A percentile compares a stretch with the other conserved stretches of the same genome.
Evolutionary conservation across 1,140 invertebrate genomes (phyloP).

Genomic region (Zaprionus ornatus): DNA sequence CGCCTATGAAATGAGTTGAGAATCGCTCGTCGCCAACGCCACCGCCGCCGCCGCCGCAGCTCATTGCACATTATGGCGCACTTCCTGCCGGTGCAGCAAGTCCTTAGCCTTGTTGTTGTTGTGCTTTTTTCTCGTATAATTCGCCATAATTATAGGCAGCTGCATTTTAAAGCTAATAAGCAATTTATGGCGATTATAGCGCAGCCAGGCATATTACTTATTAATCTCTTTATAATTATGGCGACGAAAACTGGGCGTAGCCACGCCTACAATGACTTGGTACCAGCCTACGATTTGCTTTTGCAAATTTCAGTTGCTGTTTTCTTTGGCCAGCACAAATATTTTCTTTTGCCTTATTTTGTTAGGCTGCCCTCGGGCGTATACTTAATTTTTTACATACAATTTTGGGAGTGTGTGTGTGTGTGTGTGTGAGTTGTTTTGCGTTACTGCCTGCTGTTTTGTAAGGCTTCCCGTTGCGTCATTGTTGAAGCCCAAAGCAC

Average conservation of each 20-base stretch:
- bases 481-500: slow-evolving; percentile 38
- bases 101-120: slow-evolving; percentile 8
- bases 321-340: slow-evolving; percentile 19
- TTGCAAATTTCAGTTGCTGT: not conserved
- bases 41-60: slow-evolving; percentile 21
- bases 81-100: slow-evolving; percentile 37
- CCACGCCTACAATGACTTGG: not conserved
- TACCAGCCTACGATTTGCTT: not conserved
- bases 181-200: slow-evolving; percentile 38
- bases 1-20: slow-evolving; percentile 53
- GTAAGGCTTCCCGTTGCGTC: slow-evolving; percentile 55
- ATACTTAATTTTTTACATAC: slow-evolving; percentile 38
- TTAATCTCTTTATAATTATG: slow-evolving; percentile 40
- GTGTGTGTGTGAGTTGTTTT: slow-evolving; percentile 3
- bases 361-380: slow-evolving; percentile 30
- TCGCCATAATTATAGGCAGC: slow-evolving; percentile 34
- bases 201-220: slow-evolving; percentile 28
- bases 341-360: slow-evolving; percentile 22
- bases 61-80: slow-evolving; percentile 58
- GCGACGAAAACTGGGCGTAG: slow-evolving; percentile 4
- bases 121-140: not conserved
- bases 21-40: slow-evolving; percentile 15
- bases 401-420: slow-evolving; percentile 3
- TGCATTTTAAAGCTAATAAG: slow-evolving; percentile 42
- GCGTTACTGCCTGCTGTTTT: slow-evolving; percentile 28